Percentiles rank a stretch among this genome's conserved stretches.
These are phyloP conservation scores for Dicaeum eximium DNA, from an alignment of 2,113 vertebrate species.

Conservation along the genomic window DNA sequence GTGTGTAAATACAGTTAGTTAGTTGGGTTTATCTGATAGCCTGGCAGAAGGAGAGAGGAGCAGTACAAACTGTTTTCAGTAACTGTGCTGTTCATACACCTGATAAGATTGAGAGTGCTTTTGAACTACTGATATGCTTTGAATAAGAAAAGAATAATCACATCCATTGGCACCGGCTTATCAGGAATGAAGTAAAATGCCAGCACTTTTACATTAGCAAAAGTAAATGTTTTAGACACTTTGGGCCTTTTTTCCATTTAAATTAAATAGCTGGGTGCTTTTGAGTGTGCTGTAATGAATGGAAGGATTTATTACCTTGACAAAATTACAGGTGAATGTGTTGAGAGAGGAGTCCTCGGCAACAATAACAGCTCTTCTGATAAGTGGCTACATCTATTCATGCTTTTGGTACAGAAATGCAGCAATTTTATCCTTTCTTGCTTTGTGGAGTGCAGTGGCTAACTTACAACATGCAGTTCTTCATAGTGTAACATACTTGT, in stretches of 20 bases:
- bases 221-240: constrained; percentile 83
- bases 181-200: constrained; percentile 79
- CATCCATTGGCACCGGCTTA: constrained; percentile 80
- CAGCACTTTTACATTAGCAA: constrained; percentile 80
- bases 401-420: constrained; percentile 61
- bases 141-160: constrained; percentile 85
- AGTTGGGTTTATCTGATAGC: constrained; percentile 79
- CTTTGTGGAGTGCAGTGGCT: constrained; percentile 14
- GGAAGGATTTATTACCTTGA: constrained; percentile 73
- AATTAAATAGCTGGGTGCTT: constrained; percentile 69
- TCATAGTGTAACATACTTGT: not conserved
- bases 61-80: constrained; percentile 78
- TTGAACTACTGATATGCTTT: constrained; percentile 81
- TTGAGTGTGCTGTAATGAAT: constrained; percentile 65
- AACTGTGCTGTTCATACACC: constrained; percentile 77
- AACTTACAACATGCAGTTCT: not conserved
- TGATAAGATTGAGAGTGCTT: constrained; percentile 83
- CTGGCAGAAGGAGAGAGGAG: constrained; percentile 74
- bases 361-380: constrained; percentile 64
- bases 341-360: constrained; percentile 62
- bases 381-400: constrained; percentile 57
- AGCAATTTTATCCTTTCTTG: constrained; percentile 10
- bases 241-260: constrained; percentile 67
- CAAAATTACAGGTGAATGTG: constrained; percentile 69
- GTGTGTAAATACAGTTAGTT: constrained; percentile 82